A percentile compares a stretch with the other conserved stretches of the same genome.
Evolutionary conservation across 2,888 invertebrate species (phyloP).

Genomic region (Meganola albula): DNA sequence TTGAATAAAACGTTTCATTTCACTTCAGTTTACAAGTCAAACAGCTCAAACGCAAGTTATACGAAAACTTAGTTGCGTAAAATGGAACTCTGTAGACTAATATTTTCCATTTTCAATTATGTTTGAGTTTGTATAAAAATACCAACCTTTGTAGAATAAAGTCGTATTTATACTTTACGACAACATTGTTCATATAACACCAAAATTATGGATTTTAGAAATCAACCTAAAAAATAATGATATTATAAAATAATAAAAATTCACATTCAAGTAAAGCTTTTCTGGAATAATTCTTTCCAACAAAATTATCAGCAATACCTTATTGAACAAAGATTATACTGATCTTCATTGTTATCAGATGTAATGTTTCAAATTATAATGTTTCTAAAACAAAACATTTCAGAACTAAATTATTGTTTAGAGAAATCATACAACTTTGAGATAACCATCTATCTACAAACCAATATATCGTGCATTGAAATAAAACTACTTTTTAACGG

Average conservation of each 20-base stretch:
- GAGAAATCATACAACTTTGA: slow-evolving; percentile 12
- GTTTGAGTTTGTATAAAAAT: slow-evolving; percentile 37
- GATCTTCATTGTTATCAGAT: too few relatives aligned
- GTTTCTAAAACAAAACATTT: slow-evolving; percentile 20
- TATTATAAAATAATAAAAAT: too few relatives aligned
- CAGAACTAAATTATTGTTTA: slow-evolving; percentile 19
- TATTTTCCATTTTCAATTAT: slow-evolving; percentile 33
- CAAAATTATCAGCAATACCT: too few relatives aligned
- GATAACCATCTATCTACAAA: slow-evolving; percentile 25
- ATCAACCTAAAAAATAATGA: too few relatives aligned
- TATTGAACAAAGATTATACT: too few relatives aligned
- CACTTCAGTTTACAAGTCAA: slow-evolving; percentile 34
- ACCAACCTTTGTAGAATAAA: too few relatives aligned
- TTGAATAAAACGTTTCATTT: slow-evolving; percentile 33
- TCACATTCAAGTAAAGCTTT: too few relatives aligned
- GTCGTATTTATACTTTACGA: too few relatives aligned
- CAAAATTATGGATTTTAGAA: too few relatives aligned
- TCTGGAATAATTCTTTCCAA: too few relatives aligned
- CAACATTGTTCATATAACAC: too few relatives aligned
- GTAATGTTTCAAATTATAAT: slow-evolving; percentile 7
- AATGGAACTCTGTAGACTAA: slow-evolving; percentile 35
- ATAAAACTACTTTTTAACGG: too few relatives aligned
- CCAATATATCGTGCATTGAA: slow-evolving; percentile 15
- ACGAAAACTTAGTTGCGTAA: slow-evolving; percentile 28
- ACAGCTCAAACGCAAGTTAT: slow-evolving; percentile 36